Percentiles rank a stretch among this genome's conserved stretches.
Conservation (phyloP, 30 jellyfish, hydroid and myxozoan genomes). For the Sanderia malayensis region DNA sequence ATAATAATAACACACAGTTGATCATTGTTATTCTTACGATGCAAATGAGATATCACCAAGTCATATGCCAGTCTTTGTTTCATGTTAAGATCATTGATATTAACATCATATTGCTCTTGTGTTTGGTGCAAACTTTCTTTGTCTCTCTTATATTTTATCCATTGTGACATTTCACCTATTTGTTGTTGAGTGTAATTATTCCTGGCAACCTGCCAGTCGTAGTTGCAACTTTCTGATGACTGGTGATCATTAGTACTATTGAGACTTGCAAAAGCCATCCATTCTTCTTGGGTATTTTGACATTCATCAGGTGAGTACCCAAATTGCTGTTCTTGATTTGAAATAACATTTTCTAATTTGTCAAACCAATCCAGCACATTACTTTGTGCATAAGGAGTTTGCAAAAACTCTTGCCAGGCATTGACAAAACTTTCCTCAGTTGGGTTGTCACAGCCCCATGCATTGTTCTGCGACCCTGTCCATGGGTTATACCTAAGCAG, state of each 20-base stretch:
- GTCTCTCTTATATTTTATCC: constrained; percentile 2
- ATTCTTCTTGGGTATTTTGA: constrained; percentile 7
- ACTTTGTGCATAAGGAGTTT: constrained; percentile 12
- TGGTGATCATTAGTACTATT: not conserved
- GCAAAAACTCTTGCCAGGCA: not conserved
- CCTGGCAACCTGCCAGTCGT: constrained; percentile 13
- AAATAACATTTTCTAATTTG: not conserved
- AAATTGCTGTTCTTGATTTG: not conserved
- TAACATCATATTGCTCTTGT: not conserved
- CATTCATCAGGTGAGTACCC: not conserved
- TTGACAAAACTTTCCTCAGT: not conserved
- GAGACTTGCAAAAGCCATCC: constrained; percentile 10
- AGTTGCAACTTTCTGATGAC: not conserved
- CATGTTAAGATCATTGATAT: not conserved
- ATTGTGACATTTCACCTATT: constrained; percentile 32
- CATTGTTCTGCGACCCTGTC: not conserved
- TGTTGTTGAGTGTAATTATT: not conserved
- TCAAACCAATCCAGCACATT: constrained; percentile 22
- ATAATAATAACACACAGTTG: constrained; percentile 2
- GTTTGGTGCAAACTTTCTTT: not conserved
- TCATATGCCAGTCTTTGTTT: constrained; percentile 2
- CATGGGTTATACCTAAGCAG: constrained; percentile 34
- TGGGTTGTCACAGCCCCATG: constrained; percentile 16
- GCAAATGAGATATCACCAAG: not conserved
- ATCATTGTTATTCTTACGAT: constrained; percentile 11